Evolutionary conservation across 1,140 invertebrate species (phyloP).

Genomic region (Brachionus paranguensis): DNA sequence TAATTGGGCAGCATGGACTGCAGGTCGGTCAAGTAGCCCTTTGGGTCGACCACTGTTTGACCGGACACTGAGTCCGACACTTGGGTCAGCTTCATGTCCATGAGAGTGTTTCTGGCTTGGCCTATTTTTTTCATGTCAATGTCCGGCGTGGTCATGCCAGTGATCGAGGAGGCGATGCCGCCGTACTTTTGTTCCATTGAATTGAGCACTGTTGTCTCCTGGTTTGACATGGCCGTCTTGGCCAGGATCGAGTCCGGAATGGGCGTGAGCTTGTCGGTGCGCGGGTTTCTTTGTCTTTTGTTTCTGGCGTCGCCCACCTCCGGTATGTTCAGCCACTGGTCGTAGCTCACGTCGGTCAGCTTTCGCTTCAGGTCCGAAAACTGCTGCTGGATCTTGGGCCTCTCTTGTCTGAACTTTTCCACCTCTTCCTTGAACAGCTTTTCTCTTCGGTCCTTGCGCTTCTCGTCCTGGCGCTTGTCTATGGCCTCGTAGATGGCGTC

Average conservation of each 20-base stretch:
- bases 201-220: slow-evolving; percentile 59
- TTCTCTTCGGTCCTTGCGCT: slow-evolving; percentile 75
- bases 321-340: slow-evolving; percentile 92
- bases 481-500: slow-evolving; percentile 97
- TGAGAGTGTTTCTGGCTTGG: slow-evolving; percentile 95
- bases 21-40: slow-evolving; percentile 95
- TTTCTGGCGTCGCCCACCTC: slow-evolving; percentile 99
- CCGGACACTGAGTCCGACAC: slow-evolving; percentile 95
- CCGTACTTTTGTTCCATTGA: slow-evolving; percentile 48
- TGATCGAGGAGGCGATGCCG: slow-evolving; percentile 51
- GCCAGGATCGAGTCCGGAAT: slow-evolving; percentile 92
- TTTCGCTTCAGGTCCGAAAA: slow-evolving; percentile 95
- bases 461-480: slow-evolving; percentile 98
- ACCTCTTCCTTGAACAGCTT: slow-evolving; percentile 66
- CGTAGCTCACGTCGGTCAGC: slow-evolving; percentile 71
- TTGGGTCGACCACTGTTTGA: slow-evolving; percentile 98
- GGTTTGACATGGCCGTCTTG: slow-evolving; percentile 66
- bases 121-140: slow-evolving; percentile 97
- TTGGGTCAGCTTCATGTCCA: slow-evolving; percentile 97
- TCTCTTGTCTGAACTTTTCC: slow-evolving; percentile 93
- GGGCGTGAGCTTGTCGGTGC: slow-evolving; percentile 89
- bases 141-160: slow-evolving; percentile 70
- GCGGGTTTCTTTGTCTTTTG: slow-evolving; percentile 85
- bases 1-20: slow-evolving; percentile 98
- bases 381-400: slow-evolving; percentile 98